Evolutionary conservation across 1,140 invertebrate species (phyloP), one percentile per base, ranked within the genome.

Genomic region (Eupeodes corollae): DNA sequence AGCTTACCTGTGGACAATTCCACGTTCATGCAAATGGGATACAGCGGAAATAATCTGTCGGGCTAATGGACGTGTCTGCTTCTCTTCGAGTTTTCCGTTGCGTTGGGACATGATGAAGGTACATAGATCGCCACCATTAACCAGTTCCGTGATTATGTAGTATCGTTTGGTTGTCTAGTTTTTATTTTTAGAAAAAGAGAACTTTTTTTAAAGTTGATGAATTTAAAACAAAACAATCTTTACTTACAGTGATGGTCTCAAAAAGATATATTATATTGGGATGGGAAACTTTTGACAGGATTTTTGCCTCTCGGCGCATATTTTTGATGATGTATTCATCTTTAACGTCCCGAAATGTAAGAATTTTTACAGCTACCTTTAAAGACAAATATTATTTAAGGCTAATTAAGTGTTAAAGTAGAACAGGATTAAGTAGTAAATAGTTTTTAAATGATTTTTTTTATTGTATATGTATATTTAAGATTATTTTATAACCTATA

Each of bases 281-380:
- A 56, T 84, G 81, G 12, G 75, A 71, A 18, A 84, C 64, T 57
- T 75, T 75, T 1, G 79, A 74, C 67, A 84, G 74, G 12, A 84
- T 75, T 32, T 73, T 67, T 8, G 80, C 79, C 57, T 84, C 82
- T 33, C 82, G 68, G 51, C 79, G 75, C 34, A 84, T 56, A 64
- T 84, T 80, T 30, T 75, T 73, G 2, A 79, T 70, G 2, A 80
- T 76, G 60, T 84, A 84, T 40, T 79, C 76, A 57, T 83, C 79
- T 50, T 77, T 79, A 39, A 82, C 78, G 53, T 74, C 72, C 9
- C 72, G 73, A 26, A 79, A 68, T 57, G 83, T 79, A 53, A 83
- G 82, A 49, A 84, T 75, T 65, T 84, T 84, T 11, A 83, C 75
- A 5, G 82, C 81, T 45, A 84, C 80, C 79, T 83, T 69, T n/a